A percentile compares a stretch with the other conserved stretches of the same genome.
Conservation (phyloP, 2,797 vertebrate species). For the Phyllotis vaccarum region DNA sequence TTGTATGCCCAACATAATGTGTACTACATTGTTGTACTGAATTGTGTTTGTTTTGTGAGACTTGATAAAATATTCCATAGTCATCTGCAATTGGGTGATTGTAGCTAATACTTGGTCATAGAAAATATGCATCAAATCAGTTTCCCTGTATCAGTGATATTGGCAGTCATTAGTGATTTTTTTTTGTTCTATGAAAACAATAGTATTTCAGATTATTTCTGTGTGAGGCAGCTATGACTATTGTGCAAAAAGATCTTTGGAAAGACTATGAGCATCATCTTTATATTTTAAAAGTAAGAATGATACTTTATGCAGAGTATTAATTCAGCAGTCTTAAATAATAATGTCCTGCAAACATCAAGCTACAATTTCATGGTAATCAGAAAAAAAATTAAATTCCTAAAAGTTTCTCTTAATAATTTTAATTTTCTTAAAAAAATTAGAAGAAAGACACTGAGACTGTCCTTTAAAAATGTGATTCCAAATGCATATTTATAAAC, state of each 20-base stretch:
- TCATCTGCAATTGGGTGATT: conserved; percentile 59
- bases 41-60: conserved; percentile 81
- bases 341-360: conserved; percentile 45
- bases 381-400: neutral
- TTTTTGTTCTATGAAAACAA: conserved; percentile 69
- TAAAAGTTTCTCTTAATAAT: neutral
- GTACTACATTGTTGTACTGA: conserved; percentile 74
- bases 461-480: conserved; percentile 30
- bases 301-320: neutral
- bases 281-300: conserved; percentile 3
- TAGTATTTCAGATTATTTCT: conserved; percentile 72
- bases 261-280: conserved; percentile 71
- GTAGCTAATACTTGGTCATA: conserved; percentile 65
- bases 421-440: neutral
- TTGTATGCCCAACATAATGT: conserved; percentile 65
- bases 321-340: conserved; percentile 67
- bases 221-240: conserved; percentile 81
- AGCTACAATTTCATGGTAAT: conserved; percentile 31
- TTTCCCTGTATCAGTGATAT: conserved; percentile 72
- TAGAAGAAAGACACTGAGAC: neutral
- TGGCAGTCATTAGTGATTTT: conserved; percentile 67
- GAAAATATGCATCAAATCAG: conserved; percentile 68
- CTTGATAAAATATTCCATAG: conserved; percentile 75
- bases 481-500: neutral
- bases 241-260: conserved; percentile 60